These are phyloP conservation scores for Nibea coibor DNA, from an alignment of 2,113 vertebrate genomes.

Conservation along the genomic window DNA sequence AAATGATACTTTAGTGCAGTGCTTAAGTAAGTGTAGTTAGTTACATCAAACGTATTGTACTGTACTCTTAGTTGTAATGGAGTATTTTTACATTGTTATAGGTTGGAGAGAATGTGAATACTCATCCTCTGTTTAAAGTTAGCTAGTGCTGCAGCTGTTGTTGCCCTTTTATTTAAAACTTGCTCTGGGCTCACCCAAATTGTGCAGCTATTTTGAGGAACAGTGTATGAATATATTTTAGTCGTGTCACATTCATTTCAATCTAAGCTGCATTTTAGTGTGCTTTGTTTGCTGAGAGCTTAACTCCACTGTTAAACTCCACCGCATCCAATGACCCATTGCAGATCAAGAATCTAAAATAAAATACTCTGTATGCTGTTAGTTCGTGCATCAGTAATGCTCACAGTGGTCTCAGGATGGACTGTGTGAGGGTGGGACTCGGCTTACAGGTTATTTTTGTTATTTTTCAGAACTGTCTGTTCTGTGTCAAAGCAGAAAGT, in stretches of 20 bases:
- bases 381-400: background rate
- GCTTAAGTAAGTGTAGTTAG: background rate
- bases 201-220: constrained; percentile 42
- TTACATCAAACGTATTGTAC: background rate
- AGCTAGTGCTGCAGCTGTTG: constrained; percentile 10
- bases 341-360: background rate
- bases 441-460: constrained; percentile 12
- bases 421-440: background rate
- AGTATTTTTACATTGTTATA: background rate
- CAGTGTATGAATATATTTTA: constrained; percentile 30
- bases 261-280: constrained; percentile 13
- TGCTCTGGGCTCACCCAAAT: constrained; percentile 39
- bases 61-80: background rate
- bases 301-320: constrained; percentile 41
- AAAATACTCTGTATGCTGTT: background rate
- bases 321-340: constrained; percentile 12
- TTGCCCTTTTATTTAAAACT: constrained; percentile 40
- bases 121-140: constrained; percentile 19
- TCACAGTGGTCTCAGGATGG: background rate
- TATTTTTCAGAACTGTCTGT: constrained; percentile 23
- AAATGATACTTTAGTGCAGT: background rate
- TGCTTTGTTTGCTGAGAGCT: background rate
- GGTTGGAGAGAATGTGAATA: background rate
- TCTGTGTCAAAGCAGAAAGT: constrained; percentile 34
- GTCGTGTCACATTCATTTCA: constrained; percentile 31